Evolutionary conservation across 2,888 invertebrate genomes (phyloP), one percentile per base, ranked within the genome.

Genomic region (Malacosoma neustria): DNA sequence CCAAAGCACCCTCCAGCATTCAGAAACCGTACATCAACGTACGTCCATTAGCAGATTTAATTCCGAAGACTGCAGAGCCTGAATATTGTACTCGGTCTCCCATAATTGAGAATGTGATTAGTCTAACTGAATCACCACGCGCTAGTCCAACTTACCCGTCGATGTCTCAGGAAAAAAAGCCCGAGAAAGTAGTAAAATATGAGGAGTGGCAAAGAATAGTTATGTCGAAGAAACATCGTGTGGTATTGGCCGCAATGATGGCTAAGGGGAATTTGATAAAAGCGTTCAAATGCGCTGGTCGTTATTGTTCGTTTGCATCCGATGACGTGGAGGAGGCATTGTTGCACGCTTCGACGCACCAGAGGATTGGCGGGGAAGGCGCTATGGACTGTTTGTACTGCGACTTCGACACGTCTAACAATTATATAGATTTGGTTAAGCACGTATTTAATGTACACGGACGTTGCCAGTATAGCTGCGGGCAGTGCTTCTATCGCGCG

Each of bases 401-500:
- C 49, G 72, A 77, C 30, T 81, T 73, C 36, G 69, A 80, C 14
- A 64, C 77, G 3, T 48, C 54, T 2, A 54, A 62, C 30, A 50
- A 77, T 54, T 58, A 74, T 40, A 69, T 72, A 39, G 54, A 81
- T 29, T 61, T 91, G 48, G 79, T 87, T 31, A 68, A 74, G 36
- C 93, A 93, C 58, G 85, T 92, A 9, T 85, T 89, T 34, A 84
- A 87, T 14, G 77, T 77, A 29, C 93, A 93, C 53, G 87, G 85
- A 0, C 71, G 80, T 37, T 90, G 92, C 51, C 74, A 81, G 14
- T 92, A 72, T 51, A 89, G 89, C 15, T 93, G 93, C 53, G 75
- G 72, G 3, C 82, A 87, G 46, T 93, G 93, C 56, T 89, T 92
- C 53, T 93, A 92, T 61, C 77, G 93, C 34, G 89, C 90, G 0